A percentile compares a stretch with the other conserved stretches of the same genome.
These are phyloP conservation scores for Patella pellucida DNA, from an alignment of 2,888 invertebrate genomes.

Conservation along the genomic window DNA sequence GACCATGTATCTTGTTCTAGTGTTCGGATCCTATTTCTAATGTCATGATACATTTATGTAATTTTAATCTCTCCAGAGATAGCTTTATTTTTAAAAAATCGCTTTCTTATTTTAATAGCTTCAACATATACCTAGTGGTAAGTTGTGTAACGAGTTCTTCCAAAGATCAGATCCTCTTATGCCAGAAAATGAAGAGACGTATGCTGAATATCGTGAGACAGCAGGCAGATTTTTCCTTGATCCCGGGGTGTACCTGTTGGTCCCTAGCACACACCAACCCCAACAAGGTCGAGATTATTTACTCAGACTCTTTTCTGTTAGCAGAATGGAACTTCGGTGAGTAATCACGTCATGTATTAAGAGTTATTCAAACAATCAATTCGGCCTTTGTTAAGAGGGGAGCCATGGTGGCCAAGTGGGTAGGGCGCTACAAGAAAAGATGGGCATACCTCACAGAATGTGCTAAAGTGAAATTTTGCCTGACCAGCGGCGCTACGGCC, in stretches of 20 bases:
- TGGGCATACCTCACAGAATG: too few species aligned
- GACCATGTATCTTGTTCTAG: too few species aligned
- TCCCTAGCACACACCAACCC: slow-evolving; percentile 55
- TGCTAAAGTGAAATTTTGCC: background rate
- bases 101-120: too few species aligned
- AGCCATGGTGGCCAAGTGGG: too few species aligned
- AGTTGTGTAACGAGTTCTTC: slow-evolving; percentile 48
- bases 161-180: slow-evolving; percentile 55
- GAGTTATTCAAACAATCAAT: background rate
- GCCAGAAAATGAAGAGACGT: slow-evolving; percentile 61
- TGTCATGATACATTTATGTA: too few species aligned
- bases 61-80: too few species aligned
- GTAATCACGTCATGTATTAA: slow-evolving; percentile 11
- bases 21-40: too few species aligned
- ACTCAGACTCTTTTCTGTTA: slow-evolving; percentile 52
- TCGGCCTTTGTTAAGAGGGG: background rate
- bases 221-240: slow-evolving; percentile 58
- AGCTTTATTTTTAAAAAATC: too few species aligned
- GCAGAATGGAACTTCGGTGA: slow-evolving; percentile 56
- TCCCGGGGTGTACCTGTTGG: slow-evolving; percentile 58
- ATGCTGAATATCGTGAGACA: slow-evolving; percentile 57
- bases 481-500: background rate
- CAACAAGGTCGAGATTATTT: slow-evolving; percentile 51
- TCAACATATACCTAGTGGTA: slow-evolving; percentile 27
- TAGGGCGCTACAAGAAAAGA: too few species aligned